Evolutionary conservation across 2,113 vertebrate species (phyloP).

Genomic region (Syngnathus typhle): DNA sequence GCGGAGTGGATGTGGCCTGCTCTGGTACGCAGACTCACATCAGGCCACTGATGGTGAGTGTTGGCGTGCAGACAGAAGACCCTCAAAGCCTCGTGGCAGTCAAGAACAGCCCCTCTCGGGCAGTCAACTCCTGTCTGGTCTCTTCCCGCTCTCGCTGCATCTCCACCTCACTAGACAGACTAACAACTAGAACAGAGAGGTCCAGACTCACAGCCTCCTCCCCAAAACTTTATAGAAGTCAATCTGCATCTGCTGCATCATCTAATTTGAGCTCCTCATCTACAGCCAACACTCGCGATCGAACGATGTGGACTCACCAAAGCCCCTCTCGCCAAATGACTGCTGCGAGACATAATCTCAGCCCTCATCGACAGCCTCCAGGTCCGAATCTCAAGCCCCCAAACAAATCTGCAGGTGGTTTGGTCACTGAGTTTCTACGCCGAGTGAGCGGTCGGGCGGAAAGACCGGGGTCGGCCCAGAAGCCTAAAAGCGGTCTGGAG

Average conservation of each 20-base stretch:
- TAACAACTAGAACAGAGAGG: slow-evolving; percentile 74
- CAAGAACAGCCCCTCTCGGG: slow-evolving; percentile 80
- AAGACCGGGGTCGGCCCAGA: slow-evolving; percentile 66
- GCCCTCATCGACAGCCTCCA: slow-evolving; percentile 13
- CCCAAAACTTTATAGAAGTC: slow-evolving; percentile 83
- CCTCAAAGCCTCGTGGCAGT: slow-evolving; percentile 44
- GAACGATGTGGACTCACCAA: slow-evolving; percentile 79
- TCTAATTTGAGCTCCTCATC: slow-evolving; percentile 44
- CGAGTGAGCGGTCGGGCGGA: slow-evolving; percentile 84
- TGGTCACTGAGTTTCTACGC: slow-evolving; percentile 93
- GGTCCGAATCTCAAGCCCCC: slow-evolving; percentile 37
- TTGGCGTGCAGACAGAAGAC: slow-evolving; percentile 85
- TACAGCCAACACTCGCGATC: slow-evolving; percentile 66
- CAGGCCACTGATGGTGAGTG: slow-evolving; percentile 75
- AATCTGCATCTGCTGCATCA: slow-evolving; percentile 65
- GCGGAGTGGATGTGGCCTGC: slow-evolving; percentile 73
- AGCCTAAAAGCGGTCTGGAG: slow-evolving; percentile 65
- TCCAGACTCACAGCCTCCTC: slow-evolving; percentile 78
- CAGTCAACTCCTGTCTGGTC: slow-evolving; percentile 71
- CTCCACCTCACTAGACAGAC: slow-evolving; percentile 82
- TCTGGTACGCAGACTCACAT: slow-evolving; percentile 79
- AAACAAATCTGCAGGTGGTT: slow-evolving; percentile 72
- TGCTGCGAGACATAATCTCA: slow-evolving; percentile 25
- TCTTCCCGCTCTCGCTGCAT: slow-evolving; percentile 80
- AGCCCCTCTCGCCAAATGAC: slow-evolving; percentile 77